Evolutionary conservation across 2,888 invertebrate genomes (phyloP), one percentile per base, ranked within the genome.

Genomic region (Andrena chrysosceles): DNA sequence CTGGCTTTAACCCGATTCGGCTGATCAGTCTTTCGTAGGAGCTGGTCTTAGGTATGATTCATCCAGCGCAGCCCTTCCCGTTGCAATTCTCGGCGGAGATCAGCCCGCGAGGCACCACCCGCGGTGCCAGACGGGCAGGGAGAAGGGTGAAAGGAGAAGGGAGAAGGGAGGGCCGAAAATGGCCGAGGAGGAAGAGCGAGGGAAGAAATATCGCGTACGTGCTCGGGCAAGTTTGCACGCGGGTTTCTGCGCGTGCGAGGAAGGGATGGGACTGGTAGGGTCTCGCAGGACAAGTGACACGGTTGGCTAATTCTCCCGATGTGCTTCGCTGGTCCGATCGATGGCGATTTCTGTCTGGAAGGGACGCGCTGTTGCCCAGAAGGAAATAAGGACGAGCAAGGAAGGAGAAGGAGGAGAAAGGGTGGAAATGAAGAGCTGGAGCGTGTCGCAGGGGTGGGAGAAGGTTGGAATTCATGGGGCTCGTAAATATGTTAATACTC

Each of bases 401-500:
- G 29, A 23, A 49, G 31, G 23, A 20, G 16, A 56, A 26, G 29
- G n/a, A 20, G 10, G 79, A 48, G 42, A 69, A 80, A 77, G 75
- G 77, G 75, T 78, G 80, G 82, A 83, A 78, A 62, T 59, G 35
- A 52, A 52, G 79, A 49, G 52, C n/a, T 31, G 33, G 31, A 71
- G 70, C 4, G 48, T 3, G 23, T 0, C 10, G n/a, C 6, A 8
- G 63, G 77, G 64, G 66, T 66, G 68, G 52, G 77, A 35, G 83
- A 80, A 85, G 87, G 87, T 89, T 89, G 81, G 88, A 88, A 91
- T 89, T 87, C 88, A 89, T 88, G 88, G 77, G 76, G 76, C 79
- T 89, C 89, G 88, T 89, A 89, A 89, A 89, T 89, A 89, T 89
- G 89, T 87, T 89, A 89, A 89, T 89, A 85, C 83, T 78, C 62